A percentile compares a stretch with the other conserved stretches of the same genome.
Evolutionary conservation across 2,113 vertebrate species (phyloP).

Genomic region (Myotis yumanensis): DNA sequence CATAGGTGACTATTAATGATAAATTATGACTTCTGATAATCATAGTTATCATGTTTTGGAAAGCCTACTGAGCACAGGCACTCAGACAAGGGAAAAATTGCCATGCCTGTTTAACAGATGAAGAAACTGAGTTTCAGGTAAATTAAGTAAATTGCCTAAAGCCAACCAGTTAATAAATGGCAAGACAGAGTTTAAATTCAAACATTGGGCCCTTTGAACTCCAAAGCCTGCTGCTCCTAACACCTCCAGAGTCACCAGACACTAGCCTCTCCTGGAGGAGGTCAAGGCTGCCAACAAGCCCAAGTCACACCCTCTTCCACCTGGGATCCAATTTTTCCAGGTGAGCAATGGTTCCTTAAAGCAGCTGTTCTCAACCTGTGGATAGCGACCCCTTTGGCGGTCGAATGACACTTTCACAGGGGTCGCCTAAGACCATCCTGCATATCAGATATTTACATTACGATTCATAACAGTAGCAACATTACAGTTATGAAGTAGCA

Average conservation of each 20-base stretch:
- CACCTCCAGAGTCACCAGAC: neutral
- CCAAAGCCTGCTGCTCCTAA: neutral
- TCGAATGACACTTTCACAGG: no score
- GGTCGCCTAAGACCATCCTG: no score
- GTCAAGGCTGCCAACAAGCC: conserved; percentile 15
- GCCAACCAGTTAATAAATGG: conserved; percentile 33
- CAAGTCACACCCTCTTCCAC: neutral
- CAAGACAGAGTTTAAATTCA: conserved; percentile 16
- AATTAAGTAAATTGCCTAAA: conserved; percentile 16
- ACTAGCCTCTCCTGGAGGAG: neutral
- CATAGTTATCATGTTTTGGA: neutral
- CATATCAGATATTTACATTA: no score
- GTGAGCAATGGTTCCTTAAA: conserved; percentile 59
- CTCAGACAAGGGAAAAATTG: neutral
- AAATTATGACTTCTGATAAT: neutral
- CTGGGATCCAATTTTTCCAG: conserved; percentile 43
- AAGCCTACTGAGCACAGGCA: neutral
- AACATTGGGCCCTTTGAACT: conserved; percentile 11
- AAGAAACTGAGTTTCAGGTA: conserved; percentile 50
- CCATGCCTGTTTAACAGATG: conserved; percentile 7
- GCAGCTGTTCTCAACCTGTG: neutral
- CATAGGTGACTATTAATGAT: neutral
- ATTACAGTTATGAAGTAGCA: no score
- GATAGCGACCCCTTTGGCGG: no score
- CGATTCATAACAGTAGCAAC: no score